A percentile compares a stretch with the other conserved stretches of the same genome.
These are phyloP conservation scores for Schizopygopsis pylzovi DNA, from an alignment of 2,797 vertebrate genomes.

Conservation along the genomic window DNA sequence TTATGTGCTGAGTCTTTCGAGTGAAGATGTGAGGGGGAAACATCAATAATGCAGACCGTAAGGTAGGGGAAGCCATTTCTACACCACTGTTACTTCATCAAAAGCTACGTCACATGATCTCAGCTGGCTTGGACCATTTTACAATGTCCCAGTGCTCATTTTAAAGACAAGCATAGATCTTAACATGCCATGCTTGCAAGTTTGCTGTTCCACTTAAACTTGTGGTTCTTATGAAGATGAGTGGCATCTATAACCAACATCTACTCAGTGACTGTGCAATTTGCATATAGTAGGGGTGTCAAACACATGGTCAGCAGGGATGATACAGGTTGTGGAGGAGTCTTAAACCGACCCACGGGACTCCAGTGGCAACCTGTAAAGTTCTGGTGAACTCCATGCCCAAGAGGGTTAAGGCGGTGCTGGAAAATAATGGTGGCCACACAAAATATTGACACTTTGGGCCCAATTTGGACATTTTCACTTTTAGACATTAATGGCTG, in stretches of 20 bases:
- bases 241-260: conserved; percentile 20
- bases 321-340: not conserved
- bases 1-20: conserved; percentile 40
- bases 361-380: no score
- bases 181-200: conserved; percentile 50
- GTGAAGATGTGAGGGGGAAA: conserved; percentile 28
- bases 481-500: no score
- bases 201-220: conserved; percentile 35
- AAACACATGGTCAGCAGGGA: not conserved
- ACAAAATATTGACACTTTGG: no score
- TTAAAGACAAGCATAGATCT: conserved; percentile 37
- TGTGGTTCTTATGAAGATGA: conserved; percentile 62
- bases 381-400: no score
- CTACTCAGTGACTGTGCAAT: conserved; percentile 21
- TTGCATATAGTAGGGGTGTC: conserved; percentile 6
- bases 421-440: no score
- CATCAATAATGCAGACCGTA: conserved; percentile 58
- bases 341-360: not conserved
- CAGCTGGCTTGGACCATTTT: conserved; percentile 41
- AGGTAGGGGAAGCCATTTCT: conserved; percentile 54
- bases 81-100: conserved; percentile 45
- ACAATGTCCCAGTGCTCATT: conserved; percentile 15
- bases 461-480: no score
- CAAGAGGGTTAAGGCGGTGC: no score
- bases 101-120: conserved; percentile 43